Evolutionary conservation across 2,888 invertebrate genomes (phyloP).

Genomic region (Phengaris alcon): DNA sequence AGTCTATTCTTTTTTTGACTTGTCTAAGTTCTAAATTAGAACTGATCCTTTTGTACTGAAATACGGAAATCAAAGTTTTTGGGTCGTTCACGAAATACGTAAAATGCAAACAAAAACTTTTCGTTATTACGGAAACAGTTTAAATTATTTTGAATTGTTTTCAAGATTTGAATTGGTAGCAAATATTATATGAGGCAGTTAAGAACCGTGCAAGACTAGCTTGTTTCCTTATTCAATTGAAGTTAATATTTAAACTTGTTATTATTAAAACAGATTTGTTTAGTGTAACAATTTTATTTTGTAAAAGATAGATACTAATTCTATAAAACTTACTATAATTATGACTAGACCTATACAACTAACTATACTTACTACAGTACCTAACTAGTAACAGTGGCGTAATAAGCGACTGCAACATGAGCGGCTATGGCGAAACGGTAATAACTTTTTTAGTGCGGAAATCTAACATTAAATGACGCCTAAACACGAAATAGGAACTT

Average conservation of each 20-base stretch:
- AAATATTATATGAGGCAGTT: not conserved
- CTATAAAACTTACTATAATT: not conserved
- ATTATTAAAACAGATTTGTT: not conserved
- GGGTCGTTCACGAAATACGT: not conserved
- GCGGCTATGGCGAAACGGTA: constrained; percentile 22
- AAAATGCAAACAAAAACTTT: not conserved
- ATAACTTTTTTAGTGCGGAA: constrained; percentile 22
- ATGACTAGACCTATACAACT: not conserved
- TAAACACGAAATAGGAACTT: constrained; percentile 37
- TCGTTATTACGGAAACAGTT: not conserved
- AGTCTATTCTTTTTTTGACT: not conserved
- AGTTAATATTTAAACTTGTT: not conserved
- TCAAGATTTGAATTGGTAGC: not conserved
- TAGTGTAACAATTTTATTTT: not conserved
- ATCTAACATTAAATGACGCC: constrained; percentile 28
- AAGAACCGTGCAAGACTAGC: not conserved
- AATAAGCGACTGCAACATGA: constrained; percentile 9
- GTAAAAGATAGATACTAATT: not conserved
- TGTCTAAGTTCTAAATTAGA: not conserved
- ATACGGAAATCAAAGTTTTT: not conserved
- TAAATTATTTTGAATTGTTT: not conserved
- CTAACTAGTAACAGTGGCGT: not conserved
- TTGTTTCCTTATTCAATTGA: not conserved
- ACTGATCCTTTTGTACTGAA: not conserved
- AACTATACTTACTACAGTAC: not conserved